Base-by-base conservation (phyloP, 64 coral and sea anemone genomes). In the Pocillopora damicornis region DNA sequence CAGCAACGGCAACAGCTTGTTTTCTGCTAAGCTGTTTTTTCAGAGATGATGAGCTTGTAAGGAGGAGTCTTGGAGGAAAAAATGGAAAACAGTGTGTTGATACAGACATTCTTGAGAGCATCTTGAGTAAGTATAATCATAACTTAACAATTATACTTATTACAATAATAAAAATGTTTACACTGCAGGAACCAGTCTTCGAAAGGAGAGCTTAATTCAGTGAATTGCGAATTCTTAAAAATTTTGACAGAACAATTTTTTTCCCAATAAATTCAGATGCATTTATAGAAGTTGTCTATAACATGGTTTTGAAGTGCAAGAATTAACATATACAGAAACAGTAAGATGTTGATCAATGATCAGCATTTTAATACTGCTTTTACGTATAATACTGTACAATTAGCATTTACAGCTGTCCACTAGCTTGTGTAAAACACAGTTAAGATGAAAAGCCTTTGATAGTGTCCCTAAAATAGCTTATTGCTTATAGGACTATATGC, bases 1-100 rank as follows among this genome's bases (percentile, higher is more conserved):
- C 30, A 0, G 30, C 30, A 30, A 87, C 71, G 35, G 72, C 71
- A 59, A 87, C 71, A 37, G 85, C 51, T 59, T 75, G 71, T 61
- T 87, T 87, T 75, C 23, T 87, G 72, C 38, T 75, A 15, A 34
- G 68, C 45, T 86, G 83, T 74, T 86, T 86, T 74, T 86, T 58
- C 37, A 86, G 18, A 9, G 71, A 87, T 35, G 51, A 87, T 60
- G 85, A 87, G 45, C 85, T 87, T 57, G 69, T 87, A 60, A 72
- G 85, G 56, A 75, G 35, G 56, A 87, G 74, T 51, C 22, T 30
- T 30, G 30, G 30, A 30, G 30, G 30, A 30, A 30, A 30, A 0
- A 30, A 30, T 30, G 30, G 30, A 30, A 30, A 30, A 30, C 30
- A 30, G 30, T 30, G 30, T 30, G 30, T 30, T 75, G 56, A 86